Conservation (phyloP, 2,797 vertebrate genomes). For the Acanthis flammea region DNA sequence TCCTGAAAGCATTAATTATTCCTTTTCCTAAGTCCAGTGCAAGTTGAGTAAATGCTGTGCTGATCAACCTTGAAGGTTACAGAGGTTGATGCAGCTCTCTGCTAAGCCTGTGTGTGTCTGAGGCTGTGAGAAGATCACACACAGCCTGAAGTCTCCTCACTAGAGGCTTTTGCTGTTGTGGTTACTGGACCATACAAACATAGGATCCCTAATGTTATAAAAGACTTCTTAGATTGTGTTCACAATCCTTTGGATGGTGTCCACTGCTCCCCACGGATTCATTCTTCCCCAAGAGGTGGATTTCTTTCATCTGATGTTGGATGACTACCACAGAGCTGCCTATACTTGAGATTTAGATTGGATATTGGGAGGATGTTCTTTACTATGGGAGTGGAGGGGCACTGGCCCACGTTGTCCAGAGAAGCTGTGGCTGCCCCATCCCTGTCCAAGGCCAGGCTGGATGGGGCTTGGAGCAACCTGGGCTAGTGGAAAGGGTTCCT, state of each 20-base stretch:
- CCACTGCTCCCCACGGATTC: not conserved
- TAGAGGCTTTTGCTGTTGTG: not conserved
- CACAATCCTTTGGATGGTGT: not conserved
- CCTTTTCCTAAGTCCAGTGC: not conserved
- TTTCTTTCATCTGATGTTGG: not conserved
- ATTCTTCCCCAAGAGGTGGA: not conserved
- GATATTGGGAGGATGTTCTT: not conserved
- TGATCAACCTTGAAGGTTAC: slow-evolving; percentile 9
- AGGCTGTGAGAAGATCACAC: not conserved
- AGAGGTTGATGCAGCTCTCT: not conserved
- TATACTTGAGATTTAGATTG: not conserved
- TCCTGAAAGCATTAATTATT: slow-evolving; percentile 41
- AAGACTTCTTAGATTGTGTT: not conserved
- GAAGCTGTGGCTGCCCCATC: not conserved
- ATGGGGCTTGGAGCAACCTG: not conserved
- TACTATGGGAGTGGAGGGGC: rapidly evolving
- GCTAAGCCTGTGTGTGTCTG: not conserved
- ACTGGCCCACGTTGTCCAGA: not conserved
- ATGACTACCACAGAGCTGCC: not conserved
- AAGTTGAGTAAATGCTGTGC: not conserved
- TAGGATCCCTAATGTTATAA: not conserved
- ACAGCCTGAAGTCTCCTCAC: not conserved
- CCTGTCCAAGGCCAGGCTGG: not conserved
- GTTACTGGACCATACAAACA: not conserved
- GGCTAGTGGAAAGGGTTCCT: not conserved